Base-by-base conservation (phyloP, 2,113 vertebrate species). In the Cebus imitator region DNA sequence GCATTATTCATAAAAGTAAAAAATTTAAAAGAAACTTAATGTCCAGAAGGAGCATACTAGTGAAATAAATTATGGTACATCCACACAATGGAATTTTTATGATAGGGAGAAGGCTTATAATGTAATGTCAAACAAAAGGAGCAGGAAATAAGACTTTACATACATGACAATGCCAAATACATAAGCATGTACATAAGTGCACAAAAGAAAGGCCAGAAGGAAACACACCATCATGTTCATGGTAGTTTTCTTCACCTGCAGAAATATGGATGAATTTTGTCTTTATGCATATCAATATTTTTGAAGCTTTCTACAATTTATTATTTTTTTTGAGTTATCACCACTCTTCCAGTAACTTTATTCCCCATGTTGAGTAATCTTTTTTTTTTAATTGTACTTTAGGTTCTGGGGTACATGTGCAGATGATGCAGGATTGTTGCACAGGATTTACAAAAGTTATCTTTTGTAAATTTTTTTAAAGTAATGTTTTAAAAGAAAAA, bases 1-100 rank as follows among this genome's bases (percentile, higher is more conserved):
- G 86, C 37, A 89, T 94, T 91, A 93, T 95, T 96, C 45, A 90
- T 87, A 93, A 61, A 40, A 90, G 70, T 70, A 90, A 92, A 95
- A 95, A 75, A 55, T 89, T 92, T 92, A 45, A 92, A 96, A 90
- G 79, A 70, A 84, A 20, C 10, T 87, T 78, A 64, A 80, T 82
- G 43, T 78, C 43, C 84, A 81, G 93, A 96, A 96, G 73, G 55
- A 85, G 87, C 30, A 58, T 16, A 81, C 25, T 6, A 73, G 52
- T 76, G 43, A 90, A 94, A 84, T 90, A 92, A 96, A 92, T 79
- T n/a, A 84, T 27, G 50, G 23, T 61, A 68, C 10, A 57, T 52
- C 16, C 76, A 96, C 52, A 92, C 57, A 76, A n/a, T n/a, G 17
- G 43, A 95, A 86, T 48, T 48, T 92, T 66, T 57, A 79, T 91